These are phyloP conservation scores for Cotesia chilonis DNA, from an alignment of 1,140 invertebrate species.

Conservation along the genomic window DNA sequence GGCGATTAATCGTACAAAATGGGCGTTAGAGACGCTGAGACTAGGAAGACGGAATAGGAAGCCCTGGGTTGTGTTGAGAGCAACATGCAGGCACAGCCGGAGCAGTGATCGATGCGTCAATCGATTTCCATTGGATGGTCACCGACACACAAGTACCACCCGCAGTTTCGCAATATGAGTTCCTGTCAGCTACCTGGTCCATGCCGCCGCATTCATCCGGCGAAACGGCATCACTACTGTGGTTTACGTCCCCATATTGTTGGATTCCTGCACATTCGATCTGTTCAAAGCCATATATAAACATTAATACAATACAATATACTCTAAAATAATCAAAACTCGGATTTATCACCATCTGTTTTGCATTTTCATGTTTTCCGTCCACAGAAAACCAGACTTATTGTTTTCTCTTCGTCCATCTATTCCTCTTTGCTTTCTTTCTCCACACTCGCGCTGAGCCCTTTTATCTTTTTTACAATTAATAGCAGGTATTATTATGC, in stretches of 20 bases:
- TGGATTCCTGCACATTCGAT: slow-evolving; percentile 32
- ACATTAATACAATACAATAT: slow-evolving; percentile 42
- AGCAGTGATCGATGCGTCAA: slow-evolving; percentile 28
- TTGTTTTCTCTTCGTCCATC: neutral
- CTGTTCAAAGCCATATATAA: too few relatives aligned
- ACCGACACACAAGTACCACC: slow-evolving; percentile 17
- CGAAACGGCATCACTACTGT: slow-evolving; percentile 44
- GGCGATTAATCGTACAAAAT: slow-evolving; percentile 35
- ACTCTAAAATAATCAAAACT: slow-evolving; percentile 43
- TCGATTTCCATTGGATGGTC: slow-evolving; percentile 24
- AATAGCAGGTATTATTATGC: too few relatives aligned
- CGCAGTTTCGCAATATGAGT: slow-evolving; percentile 36
- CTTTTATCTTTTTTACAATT: too few relatives aligned
- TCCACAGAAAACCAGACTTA: neutral
- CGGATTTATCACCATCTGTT: slow-evolving; percentile 31
- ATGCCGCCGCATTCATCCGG: slow-evolving; percentile 45
- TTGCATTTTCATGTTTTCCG: slow-evolving; percentile 5
- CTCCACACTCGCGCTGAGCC: too few relatives aligned
- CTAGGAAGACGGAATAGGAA: slow-evolving; percentile 1
- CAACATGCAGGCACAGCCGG: neutral
- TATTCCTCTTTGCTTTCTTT: too few relatives aligned
- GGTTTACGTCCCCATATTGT: slow-evolving; percentile 49
- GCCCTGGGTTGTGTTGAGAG: neutral
- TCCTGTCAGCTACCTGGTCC: slow-evolving; percentile 43
- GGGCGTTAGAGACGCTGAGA: slow-evolving; percentile 2